Conservation (phyloP, 2,888 invertebrate genomes). For the Congeria kusceri region DNA sequence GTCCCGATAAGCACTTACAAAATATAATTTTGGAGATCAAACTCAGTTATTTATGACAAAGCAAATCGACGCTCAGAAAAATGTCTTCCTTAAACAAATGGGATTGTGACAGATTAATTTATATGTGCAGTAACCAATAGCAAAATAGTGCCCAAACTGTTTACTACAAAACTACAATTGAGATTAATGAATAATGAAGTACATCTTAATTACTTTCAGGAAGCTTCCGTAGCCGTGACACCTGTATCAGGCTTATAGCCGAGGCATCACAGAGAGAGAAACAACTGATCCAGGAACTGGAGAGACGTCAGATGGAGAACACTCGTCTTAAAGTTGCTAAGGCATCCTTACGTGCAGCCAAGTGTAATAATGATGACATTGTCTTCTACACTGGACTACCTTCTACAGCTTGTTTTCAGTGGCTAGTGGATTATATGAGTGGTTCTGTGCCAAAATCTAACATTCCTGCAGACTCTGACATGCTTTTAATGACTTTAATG, state of each 20-base stretch:
- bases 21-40: no score
- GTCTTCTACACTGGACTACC: conserved; percentile 11
- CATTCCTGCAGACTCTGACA: neutral
- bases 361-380: neutral
- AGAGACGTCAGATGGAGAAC: conserved; percentile 15
- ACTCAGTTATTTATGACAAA: no score
- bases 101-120: no score
- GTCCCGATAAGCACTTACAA: no score
- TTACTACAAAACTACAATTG: no score
- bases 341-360: neutral
- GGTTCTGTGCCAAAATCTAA: neutral
- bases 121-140: no score
- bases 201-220: no score
- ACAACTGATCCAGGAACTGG: neutral
- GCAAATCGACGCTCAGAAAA: no score
- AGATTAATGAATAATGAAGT: no score
- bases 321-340: conserved; percentile 4
- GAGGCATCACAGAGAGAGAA: neutral
- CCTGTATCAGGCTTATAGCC: conserved; percentile 20
- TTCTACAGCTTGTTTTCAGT: neutral
- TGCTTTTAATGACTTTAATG: conserved; percentile 10
- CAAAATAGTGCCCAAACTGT: no score
- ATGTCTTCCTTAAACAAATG: no score
- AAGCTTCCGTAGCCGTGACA: conserved; percentile 18
- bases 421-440: neutral